phyloP scores from a whole-genome alignment of 2,113 vertebrate species.

The Oreochromis spilurus region DNA sequence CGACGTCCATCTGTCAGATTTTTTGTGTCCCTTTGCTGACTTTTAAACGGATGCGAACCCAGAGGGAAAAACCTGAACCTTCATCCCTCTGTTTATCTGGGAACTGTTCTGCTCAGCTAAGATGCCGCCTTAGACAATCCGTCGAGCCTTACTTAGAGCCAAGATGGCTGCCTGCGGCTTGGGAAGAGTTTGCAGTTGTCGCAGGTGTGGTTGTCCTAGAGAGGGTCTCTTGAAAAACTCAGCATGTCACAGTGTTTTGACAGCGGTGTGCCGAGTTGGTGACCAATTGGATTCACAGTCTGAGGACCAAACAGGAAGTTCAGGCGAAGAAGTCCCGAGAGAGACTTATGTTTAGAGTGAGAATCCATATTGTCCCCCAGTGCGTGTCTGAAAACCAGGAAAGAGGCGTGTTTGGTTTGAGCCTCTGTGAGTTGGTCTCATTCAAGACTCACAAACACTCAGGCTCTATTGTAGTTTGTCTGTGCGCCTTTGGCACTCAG shows the following conservation, averaged over 20 bases:
- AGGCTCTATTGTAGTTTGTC: constrained; percentile 37
- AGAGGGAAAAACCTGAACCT: background rate
- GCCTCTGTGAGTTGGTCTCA: background rate
- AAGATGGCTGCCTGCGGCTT: constrained; percentile 24
- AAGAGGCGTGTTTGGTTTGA: constrained; percentile 18
- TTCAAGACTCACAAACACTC: constrained; percentile 15
- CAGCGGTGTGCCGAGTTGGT: background rate
- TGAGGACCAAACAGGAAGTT: constrained; percentile 69
- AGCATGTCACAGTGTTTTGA: constrained; percentile 50
- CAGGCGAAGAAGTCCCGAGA: constrained; percentile 38
- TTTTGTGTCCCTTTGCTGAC: background rate
- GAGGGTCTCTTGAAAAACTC: constrained; percentile 30
- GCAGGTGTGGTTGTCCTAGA: constrained; percentile 26
- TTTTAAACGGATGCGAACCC: background rate
- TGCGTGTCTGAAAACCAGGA: constrained; percentile 27
- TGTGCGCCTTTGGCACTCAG: constrained; percentile 19
- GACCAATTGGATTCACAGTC: constrained; percentile 29
- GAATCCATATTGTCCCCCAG: constrained; percentile 51
- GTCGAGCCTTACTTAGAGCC: constrained; percentile 4
- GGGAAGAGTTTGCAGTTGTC: background rate
- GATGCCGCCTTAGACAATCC: background rate
- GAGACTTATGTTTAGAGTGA: constrained; percentile 53
- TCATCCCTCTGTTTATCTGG: background rate
- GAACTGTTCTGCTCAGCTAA: constrained; percentile 11
- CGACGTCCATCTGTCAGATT: background rate